Conservation (phyloP, 2,797 vertebrate species). For the Gymnopithys bicolor region DNA sequence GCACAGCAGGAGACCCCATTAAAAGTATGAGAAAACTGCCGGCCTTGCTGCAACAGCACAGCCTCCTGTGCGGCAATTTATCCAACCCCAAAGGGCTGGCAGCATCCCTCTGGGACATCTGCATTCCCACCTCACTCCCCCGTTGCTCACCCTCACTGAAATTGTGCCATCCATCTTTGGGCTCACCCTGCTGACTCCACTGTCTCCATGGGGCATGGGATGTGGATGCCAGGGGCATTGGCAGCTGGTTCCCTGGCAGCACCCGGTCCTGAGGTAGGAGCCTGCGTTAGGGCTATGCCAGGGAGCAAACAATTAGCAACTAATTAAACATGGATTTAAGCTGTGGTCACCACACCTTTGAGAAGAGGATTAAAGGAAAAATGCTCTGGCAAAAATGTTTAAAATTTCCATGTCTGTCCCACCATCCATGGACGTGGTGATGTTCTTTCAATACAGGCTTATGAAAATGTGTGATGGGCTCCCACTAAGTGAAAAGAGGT, state of each 20-base stretch:
- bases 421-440: not conserved
- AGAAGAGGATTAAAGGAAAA: not conserved
- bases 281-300: not conserved
- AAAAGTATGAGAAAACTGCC: not conserved
- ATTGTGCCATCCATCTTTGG: not conserved
- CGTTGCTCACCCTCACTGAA: not conserved
- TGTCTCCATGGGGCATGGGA: fast-evolving
- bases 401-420: not conserved
- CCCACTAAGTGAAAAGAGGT: not conserved
- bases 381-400: not conserved
- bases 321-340: not conserved
- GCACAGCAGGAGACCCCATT: not conserved
- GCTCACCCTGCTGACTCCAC: not conserved
- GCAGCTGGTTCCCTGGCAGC: not conserved
- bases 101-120: not conserved
- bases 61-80: not conserved
- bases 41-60: not conserved
- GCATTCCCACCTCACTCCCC: not conserved
- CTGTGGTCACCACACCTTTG: not conserved
- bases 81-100: not conserved
- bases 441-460: not conserved
- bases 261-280: not conserved
- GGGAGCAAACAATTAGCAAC: not conserved
- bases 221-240: not conserved
- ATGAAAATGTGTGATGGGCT: not conserved